Percentiles rank a stretch among this genome's conserved stretches.
Evolutionary conservation across 1,140 invertebrate species (phyloP).

Genomic region (fruit fly (Drosophila melanogaster)): DNA sequence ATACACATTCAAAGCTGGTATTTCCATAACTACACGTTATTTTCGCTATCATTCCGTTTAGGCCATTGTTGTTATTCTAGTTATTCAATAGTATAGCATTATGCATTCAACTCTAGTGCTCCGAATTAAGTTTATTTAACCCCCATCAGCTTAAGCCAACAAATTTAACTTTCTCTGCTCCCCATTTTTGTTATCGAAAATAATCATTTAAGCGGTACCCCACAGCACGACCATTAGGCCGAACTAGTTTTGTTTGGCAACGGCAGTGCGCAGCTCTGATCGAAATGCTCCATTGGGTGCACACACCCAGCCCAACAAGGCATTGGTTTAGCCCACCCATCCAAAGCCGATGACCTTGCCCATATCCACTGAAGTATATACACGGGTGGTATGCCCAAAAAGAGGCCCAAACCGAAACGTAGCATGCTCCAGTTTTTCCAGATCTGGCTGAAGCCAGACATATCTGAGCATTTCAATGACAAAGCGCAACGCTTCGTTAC

Average conservation of each 20-base stretch:
- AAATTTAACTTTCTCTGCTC: neutral
- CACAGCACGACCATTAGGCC: neutral
- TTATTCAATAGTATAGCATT: no score
- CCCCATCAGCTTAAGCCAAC: neutral
- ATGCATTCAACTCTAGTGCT: neutral
- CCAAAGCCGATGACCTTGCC: slow-evolving; percentile 46
- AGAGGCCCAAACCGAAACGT: slow-evolving; percentile 22
- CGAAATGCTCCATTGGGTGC: slow-evolving; percentile 44
- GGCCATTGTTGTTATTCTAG: no score
- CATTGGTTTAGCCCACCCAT: slow-evolving; percentile 30
- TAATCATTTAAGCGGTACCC: neutral
- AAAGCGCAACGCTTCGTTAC: slow-evolving; percentile 65
- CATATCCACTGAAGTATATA: slow-evolving; percentile 12
- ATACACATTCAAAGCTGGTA: neutral
- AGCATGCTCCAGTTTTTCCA: slow-evolving; percentile 60
- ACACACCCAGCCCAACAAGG: slow-evolving; percentile 27
- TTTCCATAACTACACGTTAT: neutral
- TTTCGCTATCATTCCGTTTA: no score
- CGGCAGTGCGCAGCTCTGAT: slow-evolving; percentile 11
- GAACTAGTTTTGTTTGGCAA: slow-evolving; percentile 13
- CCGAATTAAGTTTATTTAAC: neutral
- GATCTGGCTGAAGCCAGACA: slow-evolving; percentile 41
- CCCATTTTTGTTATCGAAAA: neutral
- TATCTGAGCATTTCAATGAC: slow-evolving; percentile 55
- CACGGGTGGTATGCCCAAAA: slow-evolving; percentile 17